phyloP scores from a whole-genome alignment of 1,140 invertebrate genomes.

The Drosophila mayri region DNA sequence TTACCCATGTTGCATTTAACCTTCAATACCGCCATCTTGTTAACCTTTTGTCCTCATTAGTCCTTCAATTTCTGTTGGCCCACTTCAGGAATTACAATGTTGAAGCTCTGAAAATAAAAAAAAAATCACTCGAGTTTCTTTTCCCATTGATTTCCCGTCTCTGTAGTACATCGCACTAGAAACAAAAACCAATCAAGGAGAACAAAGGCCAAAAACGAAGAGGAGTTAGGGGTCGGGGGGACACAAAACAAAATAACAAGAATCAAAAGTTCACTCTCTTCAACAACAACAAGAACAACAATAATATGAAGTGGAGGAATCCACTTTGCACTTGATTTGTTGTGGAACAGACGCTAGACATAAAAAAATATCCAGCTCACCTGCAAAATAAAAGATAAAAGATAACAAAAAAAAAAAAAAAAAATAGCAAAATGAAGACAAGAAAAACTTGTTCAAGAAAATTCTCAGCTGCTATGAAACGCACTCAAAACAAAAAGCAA shows the following conservation, averaged over 20 bases:
- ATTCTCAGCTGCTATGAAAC: slow-evolving; percentile 30
- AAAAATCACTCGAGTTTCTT: slow-evolving; percentile 21
- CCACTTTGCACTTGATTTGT: slow-evolving; percentile 73
- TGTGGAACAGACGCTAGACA: slow-evolving; percentile 58
- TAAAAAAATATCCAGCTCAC: slow-evolving; percentile 36
- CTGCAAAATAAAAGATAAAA: slow-evolving; percentile 36
- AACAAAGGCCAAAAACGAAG: slow-evolving; percentile 25
- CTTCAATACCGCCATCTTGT: slow-evolving; percentile 11
- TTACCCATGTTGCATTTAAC: not conserved
- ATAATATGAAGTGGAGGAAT: slow-evolving; percentile 39
- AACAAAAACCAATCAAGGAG: slow-evolving; percentile 55
- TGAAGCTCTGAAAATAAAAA: slow-evolving; percentile 9
- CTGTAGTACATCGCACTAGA: slow-evolving; percentile 35
- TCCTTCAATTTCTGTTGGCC: slow-evolving; percentile 25
- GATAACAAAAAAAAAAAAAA: slow-evolving; percentile 3
- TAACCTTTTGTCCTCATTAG: slow-evolving; percentile 10
- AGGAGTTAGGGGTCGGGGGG: not conserved
- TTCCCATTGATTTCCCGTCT: slow-evolving; percentile 54
- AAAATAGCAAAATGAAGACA: slow-evolving; percentile 13
- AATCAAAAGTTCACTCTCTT: slow-evolving; percentile 56
- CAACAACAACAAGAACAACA: slow-evolving; percentile 32
- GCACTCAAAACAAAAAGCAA: slow-evolving; percentile 15
- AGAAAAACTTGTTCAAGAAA: slow-evolving; percentile 39
- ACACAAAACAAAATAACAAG: slow-evolving; percentile 50
- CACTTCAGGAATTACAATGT: slow-evolving; percentile 36